A percentile compares a stretch with the other conserved stretches of the same genome.
phyloP scores from a whole-genome alignment of 2,888 invertebrate genomes.

The Dysmachus trigonus region DNA sequence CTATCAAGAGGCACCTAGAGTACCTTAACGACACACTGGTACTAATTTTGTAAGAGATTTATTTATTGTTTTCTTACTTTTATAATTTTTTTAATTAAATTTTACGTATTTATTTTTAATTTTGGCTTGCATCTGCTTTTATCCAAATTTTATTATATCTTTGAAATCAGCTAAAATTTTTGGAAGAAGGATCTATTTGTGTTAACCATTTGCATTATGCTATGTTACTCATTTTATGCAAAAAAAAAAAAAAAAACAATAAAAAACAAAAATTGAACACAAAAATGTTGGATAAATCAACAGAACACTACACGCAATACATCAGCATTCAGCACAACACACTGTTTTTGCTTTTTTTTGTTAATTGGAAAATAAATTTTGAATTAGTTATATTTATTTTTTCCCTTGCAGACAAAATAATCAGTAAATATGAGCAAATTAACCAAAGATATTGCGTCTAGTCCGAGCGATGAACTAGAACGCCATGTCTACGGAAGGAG shows the following conservation, averaged over 20 bases:
- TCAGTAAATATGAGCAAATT: slow-evolving; percentile 26
- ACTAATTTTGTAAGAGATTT: too few species aligned
- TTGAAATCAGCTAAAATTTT: neutral
- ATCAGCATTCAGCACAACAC: neutral
- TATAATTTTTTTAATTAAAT: neutral
- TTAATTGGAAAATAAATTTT: neutral
- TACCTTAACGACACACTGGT: too few species aligned
- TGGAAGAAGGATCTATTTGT: neutral
- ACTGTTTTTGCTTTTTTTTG: neutral
- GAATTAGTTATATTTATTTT: neutral
- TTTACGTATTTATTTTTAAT: neutral
- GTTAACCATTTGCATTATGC: neutral
- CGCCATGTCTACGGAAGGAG: neutral
- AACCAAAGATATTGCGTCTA: slow-evolving; percentile 24
- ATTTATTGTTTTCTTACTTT: too few species aligned
- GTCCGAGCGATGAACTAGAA: neutral
- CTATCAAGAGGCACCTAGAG: too few species aligned
- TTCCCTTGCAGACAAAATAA: slow-evolving; percentile 20
- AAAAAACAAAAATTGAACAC: neutral
- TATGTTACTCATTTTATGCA: neutral
- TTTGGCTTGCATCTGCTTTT: too few species aligned
- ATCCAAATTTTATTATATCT: neutral
- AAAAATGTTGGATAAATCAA: neutral
- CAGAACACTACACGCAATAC: neutral
- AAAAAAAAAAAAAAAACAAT: neutral